phyloP scores from a whole-genome alignment of 92 coral and sea anemone genomes.

The Palythoa grandis region DNA sequence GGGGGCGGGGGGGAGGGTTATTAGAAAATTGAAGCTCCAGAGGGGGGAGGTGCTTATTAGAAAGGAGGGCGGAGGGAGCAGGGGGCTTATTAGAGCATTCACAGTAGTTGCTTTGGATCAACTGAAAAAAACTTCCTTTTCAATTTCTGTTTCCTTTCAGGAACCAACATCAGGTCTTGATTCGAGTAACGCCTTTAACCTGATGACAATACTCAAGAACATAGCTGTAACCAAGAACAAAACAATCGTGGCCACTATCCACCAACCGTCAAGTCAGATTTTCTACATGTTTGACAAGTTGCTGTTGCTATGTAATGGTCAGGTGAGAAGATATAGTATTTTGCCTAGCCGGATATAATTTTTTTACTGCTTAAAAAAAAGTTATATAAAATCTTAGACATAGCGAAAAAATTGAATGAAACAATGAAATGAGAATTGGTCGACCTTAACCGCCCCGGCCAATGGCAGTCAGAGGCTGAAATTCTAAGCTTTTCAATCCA shows the following conservation, averaged over 20 bases:
- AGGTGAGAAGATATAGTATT: slow-evolving; percentile 52
- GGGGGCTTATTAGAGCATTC: not conserved
- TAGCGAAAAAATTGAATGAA: too few relatives aligned
- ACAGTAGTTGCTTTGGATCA: not conserved
- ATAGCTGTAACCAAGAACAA: slow-evolving; percentile 82
- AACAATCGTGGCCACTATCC: slow-evolving; percentile 87
- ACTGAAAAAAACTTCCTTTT: not conserved
- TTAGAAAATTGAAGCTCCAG: too few relatives aligned
- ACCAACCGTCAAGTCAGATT: slow-evolving; percentile 98
- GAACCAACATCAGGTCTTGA: slow-evolving; percentile 98
- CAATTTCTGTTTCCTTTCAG: slow-evolving; percentile 42
- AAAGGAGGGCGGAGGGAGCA: too few relatives aligned
- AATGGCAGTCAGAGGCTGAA: too few relatives aligned
- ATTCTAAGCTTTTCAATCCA: too few relatives aligned
- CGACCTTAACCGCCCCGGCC: too few relatives aligned
- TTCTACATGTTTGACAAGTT: slow-evolving; percentile 94
- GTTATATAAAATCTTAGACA: too few relatives aligned
- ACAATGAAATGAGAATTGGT: too few relatives aligned
- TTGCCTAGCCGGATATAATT: too few relatives aligned
- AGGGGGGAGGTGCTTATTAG: too few relatives aligned
- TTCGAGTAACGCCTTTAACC: slow-evolving; percentile 91
- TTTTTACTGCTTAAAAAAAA: too few relatives aligned
- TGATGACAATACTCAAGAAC: slow-evolving; percentile 77
- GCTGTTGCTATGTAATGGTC: slow-evolving; percentile 85
- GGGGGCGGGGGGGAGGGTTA: too few relatives aligned